Evolutionary conservation across 2,888 invertebrate genomes (phyloP), one percentile per base, ranked within the genome.

Genomic region (Nomada hirtipes): DNA sequence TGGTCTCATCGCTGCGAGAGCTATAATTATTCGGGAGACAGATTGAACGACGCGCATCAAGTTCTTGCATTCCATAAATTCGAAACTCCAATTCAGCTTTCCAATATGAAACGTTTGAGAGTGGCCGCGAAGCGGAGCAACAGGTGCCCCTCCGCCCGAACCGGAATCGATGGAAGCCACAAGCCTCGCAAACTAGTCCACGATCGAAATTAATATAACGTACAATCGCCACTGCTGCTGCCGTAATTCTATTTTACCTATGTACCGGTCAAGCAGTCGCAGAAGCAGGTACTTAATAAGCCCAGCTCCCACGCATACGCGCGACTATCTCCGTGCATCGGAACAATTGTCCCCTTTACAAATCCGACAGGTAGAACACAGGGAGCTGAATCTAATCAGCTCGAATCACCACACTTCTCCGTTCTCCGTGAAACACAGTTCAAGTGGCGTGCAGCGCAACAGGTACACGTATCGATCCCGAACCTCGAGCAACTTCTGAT

Each of bases 401-500:
- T 57, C 15, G 29, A 36, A 47, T 55, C 64, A 65, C 47, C 57
- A 65, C 57, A 42, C 61, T 53, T 52, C 60, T 36, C 42, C 15
- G 26, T 70, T 29, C 23, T 10, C 10, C 29, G 10, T 4, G 20
- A 20, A 20, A 36, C 53, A 63, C 53, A 55, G 44, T 57, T 44
- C 15, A 20, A 26, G 47, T n/a, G 15, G n/a, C 50, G 50, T n/a
- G 13, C 47, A 47, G 67, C 15, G 78, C 68, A 64, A 79, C 79
- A 78, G 78, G 78, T 68, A 72, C 65, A 42, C 64, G 64, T 69
- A 50, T 44, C 15, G 44, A 29, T 67, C 69, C 72, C 69, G 26
- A 29, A 67, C 55, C 23, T 57, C 57, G 36, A 26, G 59, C 59
- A 42, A 55, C 73, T 72, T 65, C 36, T 42, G 57, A 53, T 52